phyloP scores from a whole-genome alignment of 2,797 vertebrate genomes.

The Enoplosus armatus region DNA sequence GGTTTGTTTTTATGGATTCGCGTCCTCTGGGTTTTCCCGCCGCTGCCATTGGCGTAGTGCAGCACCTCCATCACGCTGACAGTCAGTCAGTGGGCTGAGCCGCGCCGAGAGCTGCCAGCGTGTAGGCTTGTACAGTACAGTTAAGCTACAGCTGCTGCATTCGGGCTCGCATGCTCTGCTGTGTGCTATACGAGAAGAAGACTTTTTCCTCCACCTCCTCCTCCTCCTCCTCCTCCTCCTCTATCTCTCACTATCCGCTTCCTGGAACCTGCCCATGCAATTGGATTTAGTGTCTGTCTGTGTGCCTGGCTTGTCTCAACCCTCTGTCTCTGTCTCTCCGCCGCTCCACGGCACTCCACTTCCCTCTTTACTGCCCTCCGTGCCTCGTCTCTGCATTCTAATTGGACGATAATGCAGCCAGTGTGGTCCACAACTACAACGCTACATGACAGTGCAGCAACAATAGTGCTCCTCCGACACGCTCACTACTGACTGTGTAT shows the following conservation, averaged over 20 bases:
- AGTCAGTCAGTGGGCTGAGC: conserved; percentile 55
- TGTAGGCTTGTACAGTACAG: conserved; percentile 60
- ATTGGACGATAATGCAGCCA: conserved; percentile 73
- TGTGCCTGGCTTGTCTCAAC: conserved; percentile 81
- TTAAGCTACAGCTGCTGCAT: conserved; percentile 65
- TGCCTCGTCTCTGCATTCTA: conserved; percentile 71
- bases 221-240: conserved; percentile 44
- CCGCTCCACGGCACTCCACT: conserved; percentile 52
- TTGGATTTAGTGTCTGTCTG: conserved; percentile 81
- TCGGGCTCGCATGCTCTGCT: conserved; percentile 32
- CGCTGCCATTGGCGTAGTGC: conserved; percentile 40
- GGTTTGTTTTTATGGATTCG: conserved; percentile 63
- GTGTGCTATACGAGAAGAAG: conserved; percentile 35
- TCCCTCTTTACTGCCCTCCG: conserved; percentile 60
- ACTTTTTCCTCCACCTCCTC: conserved; percentile 28
- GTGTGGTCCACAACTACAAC: conserved; percentile 70
- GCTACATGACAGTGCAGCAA: conserved; percentile 70
- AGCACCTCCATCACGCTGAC: conserved; percentile 65
- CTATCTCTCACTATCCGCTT: conserved; percentile 70
- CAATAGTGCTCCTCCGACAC: conserved; percentile 50
- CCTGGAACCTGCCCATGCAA: conserved; percentile 79
- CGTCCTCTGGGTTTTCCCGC: conserved; percentile 61
- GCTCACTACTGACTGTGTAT: conserved; percentile 37
- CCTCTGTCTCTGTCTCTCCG: conserved; percentile 40
- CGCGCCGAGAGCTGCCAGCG: conserved; percentile 27